These are phyloP conservation scores for Bursaphelenchus okinawaensis DNA, from an alignment of 2,888 invertebrate genomes.

Conservation along the genomic window DNA sequence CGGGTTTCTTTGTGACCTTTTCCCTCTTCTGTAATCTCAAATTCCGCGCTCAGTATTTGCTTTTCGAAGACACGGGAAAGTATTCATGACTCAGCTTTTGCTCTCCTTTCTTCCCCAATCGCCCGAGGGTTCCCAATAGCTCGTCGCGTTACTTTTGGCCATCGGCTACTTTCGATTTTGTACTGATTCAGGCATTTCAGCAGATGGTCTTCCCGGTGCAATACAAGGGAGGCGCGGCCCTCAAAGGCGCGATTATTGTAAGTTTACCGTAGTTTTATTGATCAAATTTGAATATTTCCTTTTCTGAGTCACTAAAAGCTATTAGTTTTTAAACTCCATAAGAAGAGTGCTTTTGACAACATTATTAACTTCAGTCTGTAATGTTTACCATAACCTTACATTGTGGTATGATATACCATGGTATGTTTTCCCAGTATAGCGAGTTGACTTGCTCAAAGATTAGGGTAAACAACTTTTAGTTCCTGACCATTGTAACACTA, in stretches of 20 bases:
- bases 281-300: too few species aligned
- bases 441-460: too few species aligned
- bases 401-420: too few species aligned
- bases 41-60: not conserved
- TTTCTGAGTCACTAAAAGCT: too few species aligned
- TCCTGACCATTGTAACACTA: conserved; percentile 45
- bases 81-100: not conserved
- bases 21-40: not conserved
- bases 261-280: too few species aligned
- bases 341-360: too few species aligned
- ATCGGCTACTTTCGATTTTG: not conserved
- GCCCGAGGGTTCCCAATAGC: not conserved
- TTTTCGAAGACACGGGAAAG: not conserved
- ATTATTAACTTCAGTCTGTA: too few species aligned
- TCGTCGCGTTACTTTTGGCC: not conserved
- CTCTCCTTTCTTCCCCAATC: not conserved
- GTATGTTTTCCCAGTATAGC: too few species aligned
- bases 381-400: too few species aligned
- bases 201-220: conserved; percentile 51
- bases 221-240: conserved; percentile 41
- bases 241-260: conserved; percentile 50
- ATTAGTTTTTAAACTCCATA: too few species aligned
- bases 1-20: not conserved
- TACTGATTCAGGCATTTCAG: not conserved
- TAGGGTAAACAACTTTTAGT: too few species aligned